Conservation (phyloP, 2,797 vertebrate genomes). For the Anguilla pacifica region DNA sequence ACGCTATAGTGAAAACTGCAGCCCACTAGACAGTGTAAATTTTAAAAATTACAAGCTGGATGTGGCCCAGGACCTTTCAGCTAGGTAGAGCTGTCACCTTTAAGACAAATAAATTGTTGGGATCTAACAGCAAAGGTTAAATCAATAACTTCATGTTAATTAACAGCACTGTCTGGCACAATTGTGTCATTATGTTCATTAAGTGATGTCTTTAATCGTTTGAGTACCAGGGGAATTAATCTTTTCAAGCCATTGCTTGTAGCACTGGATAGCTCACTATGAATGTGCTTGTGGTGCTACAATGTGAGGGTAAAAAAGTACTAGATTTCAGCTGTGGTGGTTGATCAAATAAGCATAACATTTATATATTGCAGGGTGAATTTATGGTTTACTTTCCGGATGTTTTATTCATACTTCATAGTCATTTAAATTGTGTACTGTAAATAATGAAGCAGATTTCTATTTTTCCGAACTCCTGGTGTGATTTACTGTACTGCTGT, state of each 20-base stretch:
- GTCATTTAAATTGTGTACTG: background rate
- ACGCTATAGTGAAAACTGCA: background rate
- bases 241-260: slow-evolving; percentile 6
- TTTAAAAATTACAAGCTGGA: background rate
- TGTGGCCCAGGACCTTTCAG: background rate
- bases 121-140: slow-evolving; percentile 26
- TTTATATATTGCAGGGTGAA: background rate
- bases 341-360: background rate
- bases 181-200: background rate
- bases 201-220: slow-evolving; percentile 22
- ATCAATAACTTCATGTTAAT: slow-evolving; percentile 26
- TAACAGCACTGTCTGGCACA: slow-evolving; percentile 18
- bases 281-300: background rate
- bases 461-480: background rate
- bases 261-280: slow-evolving; percentile 1
- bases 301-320: too few species aligned
- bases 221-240: background rate
- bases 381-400: background rate
- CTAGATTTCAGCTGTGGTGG: background rate
- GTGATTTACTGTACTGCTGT: background rate
- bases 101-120: slow-evolving; percentile 21
- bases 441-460: background rate
- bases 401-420: background rate
- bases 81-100: slow-evolving; percentile 7
- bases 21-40: background rate